Evolutionary conservation across 2,113 vertebrate species (phyloP), one percentile per base, ranked within the genome.

Genomic region (Eudyptes chrysolophus): DNA sequence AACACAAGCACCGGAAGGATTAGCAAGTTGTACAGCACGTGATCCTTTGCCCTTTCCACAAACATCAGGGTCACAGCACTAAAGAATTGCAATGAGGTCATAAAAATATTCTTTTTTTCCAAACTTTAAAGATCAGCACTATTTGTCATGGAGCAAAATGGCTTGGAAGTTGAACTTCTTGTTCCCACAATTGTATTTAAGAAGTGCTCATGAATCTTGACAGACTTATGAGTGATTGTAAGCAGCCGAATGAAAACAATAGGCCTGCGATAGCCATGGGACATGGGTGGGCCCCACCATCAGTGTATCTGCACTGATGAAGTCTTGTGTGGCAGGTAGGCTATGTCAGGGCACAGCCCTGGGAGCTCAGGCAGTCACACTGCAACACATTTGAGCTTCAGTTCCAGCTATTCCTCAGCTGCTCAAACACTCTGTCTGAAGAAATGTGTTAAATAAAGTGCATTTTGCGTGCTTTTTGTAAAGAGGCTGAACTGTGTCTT

Each of bases 111-210:
- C 27, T 65, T 60, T 60, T 92, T 76, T 88, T 86, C 86, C 77
- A 42, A 2, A 84, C 87, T 95, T 91, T 95, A 96, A 94, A 96
- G 87, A 97, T 89, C 94, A 96, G 84, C 9, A 8, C 40, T 93
- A 26, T 96, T 96, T 87, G 81, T 96, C 84, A 89, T 87, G 89
- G 84, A 93, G 78, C 66, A 91, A 66, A 94, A 94, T 65, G 78
- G 34, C 93, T 93, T 96, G 81, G 87, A 91, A 95, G 65, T 89
- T 93, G 91, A 93, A 96, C 74, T 94, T 96, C 89, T 94, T 94
- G 91, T 96, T 97, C 97, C 96, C 95, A 97, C 93, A 66, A 97
- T 97, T 96, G 96, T 97, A 58, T 96, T 95, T 96, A 54, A 85
- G 62, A 87, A 95, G 71, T 94, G 58, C 52, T 94, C 44, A 78